Base-by-base conservation (phyloP, 2,797 vertebrate genomes). In the Sebastes kiyomatsui region DNA sequence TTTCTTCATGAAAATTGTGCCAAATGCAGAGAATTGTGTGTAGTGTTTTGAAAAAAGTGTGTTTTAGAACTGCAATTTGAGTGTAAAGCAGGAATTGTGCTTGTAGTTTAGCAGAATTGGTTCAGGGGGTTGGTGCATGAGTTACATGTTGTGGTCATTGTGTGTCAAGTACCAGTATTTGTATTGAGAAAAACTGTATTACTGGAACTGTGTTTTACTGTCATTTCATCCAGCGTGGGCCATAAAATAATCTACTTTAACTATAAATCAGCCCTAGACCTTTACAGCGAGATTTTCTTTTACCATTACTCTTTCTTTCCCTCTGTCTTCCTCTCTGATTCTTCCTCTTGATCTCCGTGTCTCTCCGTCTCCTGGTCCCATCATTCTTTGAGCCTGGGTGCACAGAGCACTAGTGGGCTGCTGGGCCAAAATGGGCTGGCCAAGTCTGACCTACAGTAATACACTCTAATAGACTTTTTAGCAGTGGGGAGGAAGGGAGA, bases 321-420 rank as follows among this genome's bases (percentile, higher is more conserved):
- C 22, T 14, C n/a, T 11, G 22, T 78, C 71, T 55, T 6, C 65
- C 12, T 75, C 18, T 28, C 22, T 69, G 46, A 71, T 68, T 71
- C 62, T 22, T 69, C 56, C 22, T 67, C 69, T 81, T 56, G 30
- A 13, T 88, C 79, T 70, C 52, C 67, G 73, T 80, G 66, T 60
- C 73, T 66, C 27, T 67, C 62, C 58, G 20, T 69, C 58, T 79
- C 70, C n/a, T 72, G 49, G 20, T 89, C 27, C 74, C 72, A 81
- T 88, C 60, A 32, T 62, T 90, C 75, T 85, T 83, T 81, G 67
- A 78, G 55, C n/a, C 23, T 77, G 77, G n/a, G 35, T 28, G 27
- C 27, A 28, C 27, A 28, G 27, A 28, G 27, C 27, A 28, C 27
- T 28, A 28, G 27, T 28, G 27, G 27, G 27, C 68, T 60, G 49